These are phyloP conservation scores for Arothron firmamentum DNA, from an alignment of 2,113 vertebrate genomes.

Conservation along the genomic window DNA sequence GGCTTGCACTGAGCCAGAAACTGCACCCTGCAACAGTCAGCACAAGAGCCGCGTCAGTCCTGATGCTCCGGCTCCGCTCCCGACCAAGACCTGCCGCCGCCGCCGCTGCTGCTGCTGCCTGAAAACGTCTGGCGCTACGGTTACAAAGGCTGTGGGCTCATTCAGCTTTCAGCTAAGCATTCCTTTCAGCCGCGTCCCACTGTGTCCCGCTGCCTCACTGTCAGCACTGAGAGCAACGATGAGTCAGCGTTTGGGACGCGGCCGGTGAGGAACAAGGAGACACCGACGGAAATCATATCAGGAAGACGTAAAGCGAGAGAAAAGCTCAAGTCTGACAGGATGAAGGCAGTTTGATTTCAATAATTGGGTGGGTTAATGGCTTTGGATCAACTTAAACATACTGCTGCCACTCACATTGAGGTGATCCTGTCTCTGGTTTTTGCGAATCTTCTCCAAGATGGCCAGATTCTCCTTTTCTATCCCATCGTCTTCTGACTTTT, in stretches of 20 bases:
- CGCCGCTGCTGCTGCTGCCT: no score
- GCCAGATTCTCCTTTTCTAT: slow-evolving; percentile 98
- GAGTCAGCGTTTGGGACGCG: neutral
- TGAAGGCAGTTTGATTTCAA: no score
- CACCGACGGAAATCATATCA: neutral
- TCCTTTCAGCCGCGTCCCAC: neutral
- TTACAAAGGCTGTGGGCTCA: neutral
- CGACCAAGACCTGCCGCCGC: no score
- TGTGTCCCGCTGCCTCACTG: slow-evolving; percentile 6
- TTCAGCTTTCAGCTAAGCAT: slow-evolving; percentile 4
- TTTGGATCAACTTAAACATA: no score
- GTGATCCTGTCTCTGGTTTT: slow-evolving; percentile 98
- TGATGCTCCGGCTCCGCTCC: neutral
- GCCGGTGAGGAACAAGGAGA: neutral
- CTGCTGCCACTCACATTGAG: slow-evolving; percentile 84
- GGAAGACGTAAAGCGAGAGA: neutral
- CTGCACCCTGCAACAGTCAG: slow-evolving; percentile 81
- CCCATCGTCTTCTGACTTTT: slow-evolving; percentile 95
- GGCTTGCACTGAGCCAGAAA: slow-evolving; percentile 96
- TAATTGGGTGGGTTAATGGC: no score
- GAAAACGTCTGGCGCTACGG: neutral
- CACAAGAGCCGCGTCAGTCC: neutral
- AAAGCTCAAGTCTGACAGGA: no score
- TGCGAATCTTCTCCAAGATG: slow-evolving; percentile 96
- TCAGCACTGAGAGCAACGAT: slow-evolving; percentile 19